Evolutionary conservation across 1,140 invertebrate genomes (phyloP).

Genomic region (Papilio polyxenes): DNA sequence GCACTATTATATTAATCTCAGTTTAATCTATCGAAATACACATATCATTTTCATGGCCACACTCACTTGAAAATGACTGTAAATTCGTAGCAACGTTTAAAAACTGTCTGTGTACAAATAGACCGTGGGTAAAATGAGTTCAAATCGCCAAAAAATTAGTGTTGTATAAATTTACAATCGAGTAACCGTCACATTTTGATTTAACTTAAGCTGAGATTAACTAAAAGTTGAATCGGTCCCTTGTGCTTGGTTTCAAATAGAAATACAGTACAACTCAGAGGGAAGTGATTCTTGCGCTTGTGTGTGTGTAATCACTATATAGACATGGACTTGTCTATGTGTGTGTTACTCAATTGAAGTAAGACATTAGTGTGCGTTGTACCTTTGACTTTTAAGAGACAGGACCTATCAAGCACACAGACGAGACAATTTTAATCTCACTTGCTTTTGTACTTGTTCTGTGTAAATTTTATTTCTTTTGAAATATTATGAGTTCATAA

Average conservation of each 20-base stretch:
- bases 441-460: no score
- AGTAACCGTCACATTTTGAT: no score
- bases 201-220: constrained; percentile 32
- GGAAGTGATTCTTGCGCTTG: constrained; percentile 28
- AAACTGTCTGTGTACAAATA: no score
- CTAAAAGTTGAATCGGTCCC: constrained; percentile 18
- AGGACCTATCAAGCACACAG: background rate
- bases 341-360: constrained; percentile 34
- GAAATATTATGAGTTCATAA: no score
- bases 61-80: no score
- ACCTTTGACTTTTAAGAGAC: background rate
- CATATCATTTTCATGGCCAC: background rate
- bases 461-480: no score
- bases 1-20: constrained; percentile 14
- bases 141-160: no score
- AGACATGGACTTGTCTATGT: constrained; percentile 18
- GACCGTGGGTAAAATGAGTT: no score
- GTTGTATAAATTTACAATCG: no score
- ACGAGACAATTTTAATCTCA: background rate
- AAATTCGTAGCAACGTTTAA: no score
- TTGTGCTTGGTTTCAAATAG: constrained; percentile 39
- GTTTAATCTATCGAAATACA: constrained; percentile 28
- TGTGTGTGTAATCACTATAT: constrained; percentile 47
- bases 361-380: background rate
- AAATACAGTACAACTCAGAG: constrained; percentile 45